Evolutionary conservation across 1,140 invertebrate species (phyloP).

Genomic region (Platorchestia sp.): DNA sequence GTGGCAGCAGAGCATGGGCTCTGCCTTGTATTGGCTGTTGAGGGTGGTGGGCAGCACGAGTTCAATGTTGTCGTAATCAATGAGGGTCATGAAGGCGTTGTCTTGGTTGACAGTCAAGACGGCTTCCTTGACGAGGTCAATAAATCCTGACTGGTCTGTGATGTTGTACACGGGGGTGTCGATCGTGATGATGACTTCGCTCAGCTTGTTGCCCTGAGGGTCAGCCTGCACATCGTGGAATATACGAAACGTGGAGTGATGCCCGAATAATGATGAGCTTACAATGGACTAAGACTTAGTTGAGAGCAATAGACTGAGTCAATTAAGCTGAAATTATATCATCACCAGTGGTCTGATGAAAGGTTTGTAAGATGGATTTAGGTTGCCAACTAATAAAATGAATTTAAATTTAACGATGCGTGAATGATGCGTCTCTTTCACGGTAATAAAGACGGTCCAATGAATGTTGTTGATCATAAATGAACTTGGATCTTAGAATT

Average conservation of each 20-base stretch:
- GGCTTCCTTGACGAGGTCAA: conserved; percentile 67
- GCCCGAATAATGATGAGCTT: not conserved
- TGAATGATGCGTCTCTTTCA: too few species aligned
- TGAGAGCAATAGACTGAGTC: not conserved
- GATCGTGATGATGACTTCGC: conserved; percentile 68
- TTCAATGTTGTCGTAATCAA: conserved; percentile 68
- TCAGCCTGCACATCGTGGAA: conserved; percentile 60
- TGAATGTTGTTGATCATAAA: too few species aligned
- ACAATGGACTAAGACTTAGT: not conserved
- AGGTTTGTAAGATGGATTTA: too few species aligned
- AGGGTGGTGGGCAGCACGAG: conserved; percentile 65
- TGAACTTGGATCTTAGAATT: too few species aligned
- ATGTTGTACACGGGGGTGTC: conserved; percentile 68
- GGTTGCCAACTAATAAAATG: too few species aligned
- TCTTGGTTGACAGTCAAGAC: conserved; percentile 67
- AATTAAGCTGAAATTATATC: not conserved
- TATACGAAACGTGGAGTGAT: too few species aligned
- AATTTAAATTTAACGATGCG: too few species aligned
- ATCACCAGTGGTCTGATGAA: too few species aligned
- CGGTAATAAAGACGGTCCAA: too few species aligned
- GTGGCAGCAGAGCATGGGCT: conserved; percentile 67
- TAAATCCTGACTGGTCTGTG: conserved; percentile 68
- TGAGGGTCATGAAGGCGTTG: conserved; percentile 69
- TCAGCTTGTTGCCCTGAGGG: conserved; percentile 63
- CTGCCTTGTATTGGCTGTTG: conserved; percentile 65